Evolutionary conservation across 2,113 vertebrate species (phyloP).

Genomic region (Sus scrofa): T2T-Sscrofa CM000826.6:126120001-126120500

Average conservation of each 20-base stretch:
- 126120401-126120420: neutral
- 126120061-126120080: constrained; percentile 2
- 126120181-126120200: neutral
- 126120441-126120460: neutral
- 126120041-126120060: neutral
- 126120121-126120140: neutral
- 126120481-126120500: neutral
- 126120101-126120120: neutral
- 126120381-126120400: neutral
- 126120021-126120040: neutral
- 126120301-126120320: neutral
- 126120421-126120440: neutral
- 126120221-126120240: neutral
- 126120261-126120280: neutral
- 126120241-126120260: neutral
- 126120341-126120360: neutral
- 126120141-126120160: constrained; percentile 31
- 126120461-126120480: neutral
- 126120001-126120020: neutral
- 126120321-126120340: neutral
- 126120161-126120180: neutral
- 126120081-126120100: neutral
- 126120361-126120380: neutral
- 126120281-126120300: neutral
- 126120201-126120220: neutral